A percentile compares a stretch with the other conserved stretches of the same genome.
Conservation (phyloP, 2,888 invertebrate species). For the Drosophila pullipes region DNA sequence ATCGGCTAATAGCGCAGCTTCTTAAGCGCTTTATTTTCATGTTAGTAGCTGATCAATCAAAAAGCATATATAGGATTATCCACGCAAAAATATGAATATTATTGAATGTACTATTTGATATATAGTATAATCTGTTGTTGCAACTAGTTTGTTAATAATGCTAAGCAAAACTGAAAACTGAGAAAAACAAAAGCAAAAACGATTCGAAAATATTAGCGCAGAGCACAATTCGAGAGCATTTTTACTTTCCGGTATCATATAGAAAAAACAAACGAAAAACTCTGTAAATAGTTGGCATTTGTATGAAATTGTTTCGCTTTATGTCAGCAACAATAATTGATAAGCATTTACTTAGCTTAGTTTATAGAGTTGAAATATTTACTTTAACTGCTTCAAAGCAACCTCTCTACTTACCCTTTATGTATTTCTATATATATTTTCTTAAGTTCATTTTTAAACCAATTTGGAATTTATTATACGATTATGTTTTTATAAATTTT, state of each 20-base stretch:
- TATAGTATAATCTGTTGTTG: constrained; percentile 61
- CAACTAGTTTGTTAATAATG: constrained; percentile 43
- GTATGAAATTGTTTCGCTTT: constrained; percentile 15
- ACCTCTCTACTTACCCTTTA: constrained; percentile 12
- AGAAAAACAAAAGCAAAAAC: background rate
- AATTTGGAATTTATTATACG: constrained; percentile 48
- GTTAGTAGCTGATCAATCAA: constrained; percentile 46
- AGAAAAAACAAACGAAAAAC: constrained; percentile 10
- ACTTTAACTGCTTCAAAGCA: constrained; percentile 20
- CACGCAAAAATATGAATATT: constrained; percentile 31
- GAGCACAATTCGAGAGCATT: constrained; percentile 43
- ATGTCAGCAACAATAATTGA: constrained; percentile 28
- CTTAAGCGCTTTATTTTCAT: constrained; percentile 40
- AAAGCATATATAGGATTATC: constrained; percentile 27
- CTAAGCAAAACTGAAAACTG: constrained; percentile 17
- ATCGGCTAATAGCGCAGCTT: constrained; percentile 23
- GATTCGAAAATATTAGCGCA: constrained; percentile 43
- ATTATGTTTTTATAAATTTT: constrained; percentile 33
- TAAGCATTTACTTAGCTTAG: constrained; percentile 65
- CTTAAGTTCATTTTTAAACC: constrained; percentile 20
- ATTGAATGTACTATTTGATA: constrained; percentile 44
- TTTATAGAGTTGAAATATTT: constrained; percentile 34
- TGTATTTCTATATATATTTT: constrained; percentile 12
- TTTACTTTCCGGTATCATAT: constrained; percentile 13
- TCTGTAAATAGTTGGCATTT: constrained; percentile 55